Percentiles rank a stretch among this genome's conserved stretches.
These are phyloP conservation scores for Porphyrio hochstetteri DNA, from an alignment of 2,113 vertebrate species.

Conservation along the genomic window DNA sequence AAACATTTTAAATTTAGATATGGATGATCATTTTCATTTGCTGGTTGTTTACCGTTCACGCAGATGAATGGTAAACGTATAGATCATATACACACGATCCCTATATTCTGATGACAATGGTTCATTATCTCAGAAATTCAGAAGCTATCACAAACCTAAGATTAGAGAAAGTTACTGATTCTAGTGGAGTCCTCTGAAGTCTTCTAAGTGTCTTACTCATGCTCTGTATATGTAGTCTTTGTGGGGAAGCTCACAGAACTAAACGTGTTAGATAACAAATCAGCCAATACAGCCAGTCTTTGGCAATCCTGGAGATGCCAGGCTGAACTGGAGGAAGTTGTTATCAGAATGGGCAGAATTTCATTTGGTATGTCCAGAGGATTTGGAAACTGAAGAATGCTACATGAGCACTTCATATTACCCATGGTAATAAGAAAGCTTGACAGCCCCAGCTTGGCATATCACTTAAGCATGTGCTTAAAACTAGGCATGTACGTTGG, in stretches of 20 bases:
- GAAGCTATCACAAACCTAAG: background rate
- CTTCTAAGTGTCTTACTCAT: background rate
- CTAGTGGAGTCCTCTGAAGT: background rate
- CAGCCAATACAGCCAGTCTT: background rate
- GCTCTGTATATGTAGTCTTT: background rate
- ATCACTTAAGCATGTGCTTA: background rate
- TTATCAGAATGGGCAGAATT: background rate
- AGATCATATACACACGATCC: no score
- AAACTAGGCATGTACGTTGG: conserved; percentile 6
- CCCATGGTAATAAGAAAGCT: background rate
- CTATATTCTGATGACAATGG: background rate
- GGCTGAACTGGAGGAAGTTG: background rate
- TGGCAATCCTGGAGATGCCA: background rate
- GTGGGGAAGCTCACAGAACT: background rate
- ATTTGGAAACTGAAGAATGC: background rate
- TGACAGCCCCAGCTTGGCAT: background rate
- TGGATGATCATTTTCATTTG: background rate
- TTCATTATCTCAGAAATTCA: background rate
- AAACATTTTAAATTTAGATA: background rate
- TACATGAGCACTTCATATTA: background rate
- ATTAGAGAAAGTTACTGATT: background rate
- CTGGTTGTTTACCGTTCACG: background rate
- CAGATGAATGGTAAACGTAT: background rate
- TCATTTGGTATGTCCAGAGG: background rate
- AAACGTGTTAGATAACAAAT: background rate